Percentiles rank a stretch among this genome's conserved stretches.
phyloP scores from a whole-genome alignment of 2,797 vertebrate genomes.

The Periophthalmus magnuspinnatus region DNA sequence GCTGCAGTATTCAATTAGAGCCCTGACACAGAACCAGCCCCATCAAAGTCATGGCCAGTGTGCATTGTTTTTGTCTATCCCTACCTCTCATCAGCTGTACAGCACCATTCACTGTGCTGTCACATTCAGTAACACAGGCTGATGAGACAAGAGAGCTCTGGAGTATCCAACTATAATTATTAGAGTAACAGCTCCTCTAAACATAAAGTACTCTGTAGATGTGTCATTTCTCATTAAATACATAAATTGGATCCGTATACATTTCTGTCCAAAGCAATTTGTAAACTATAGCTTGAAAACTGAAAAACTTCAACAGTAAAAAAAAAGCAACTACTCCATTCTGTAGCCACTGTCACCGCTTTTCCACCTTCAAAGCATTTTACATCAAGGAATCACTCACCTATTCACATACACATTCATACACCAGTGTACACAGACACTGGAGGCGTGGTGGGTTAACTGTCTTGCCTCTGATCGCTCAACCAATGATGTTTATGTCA shows the following conservation, averaged over 20 bases:
- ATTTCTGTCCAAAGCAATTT: neutral
- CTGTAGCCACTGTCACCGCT: too few species aligned
- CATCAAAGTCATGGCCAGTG: neutral
- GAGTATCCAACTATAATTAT: constrained; percentile 10
- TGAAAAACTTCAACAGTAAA: neutral
- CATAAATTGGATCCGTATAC: neutral
- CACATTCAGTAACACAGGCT: constrained; percentile 15
- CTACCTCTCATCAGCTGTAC: constrained; percentile 14
- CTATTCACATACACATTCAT: too few species aligned
- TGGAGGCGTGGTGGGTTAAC: too few species aligned
- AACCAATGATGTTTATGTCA: too few species aligned
- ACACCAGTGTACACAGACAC: too few species aligned
- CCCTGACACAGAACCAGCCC: neutral
- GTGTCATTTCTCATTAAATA: neutral
- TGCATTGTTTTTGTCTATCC: constrained; percentile 3
- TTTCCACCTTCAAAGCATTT: too few species aligned
- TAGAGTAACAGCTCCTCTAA: neutral
- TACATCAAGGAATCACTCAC: too few species aligned
- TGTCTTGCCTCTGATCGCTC: too few species aligned
- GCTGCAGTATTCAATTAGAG: constrained; percentile 2
- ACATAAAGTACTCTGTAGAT: neutral
- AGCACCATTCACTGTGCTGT: constrained; percentile 4
- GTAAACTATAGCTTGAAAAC: neutral
- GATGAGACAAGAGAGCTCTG: constrained; percentile 14
- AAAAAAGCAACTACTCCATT: too few species aligned